Evolutionary conservation across 2,797 vertebrate species (phyloP), one percentile per base, ranked within the genome.

Genomic region (Eulemur rubriventer): DNA sequence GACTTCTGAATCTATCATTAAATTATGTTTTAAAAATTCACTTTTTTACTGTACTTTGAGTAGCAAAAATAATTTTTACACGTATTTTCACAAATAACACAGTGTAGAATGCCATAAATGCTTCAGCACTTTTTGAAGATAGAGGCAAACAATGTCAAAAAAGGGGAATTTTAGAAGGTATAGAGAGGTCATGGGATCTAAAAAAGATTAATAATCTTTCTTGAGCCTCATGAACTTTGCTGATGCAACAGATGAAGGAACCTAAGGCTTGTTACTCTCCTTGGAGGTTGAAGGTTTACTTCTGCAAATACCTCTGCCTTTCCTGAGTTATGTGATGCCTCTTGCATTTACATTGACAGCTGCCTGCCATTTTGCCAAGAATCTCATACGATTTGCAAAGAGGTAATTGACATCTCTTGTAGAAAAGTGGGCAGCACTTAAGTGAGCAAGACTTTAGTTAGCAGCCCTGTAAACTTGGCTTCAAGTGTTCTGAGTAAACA

Each of bases 181-280:
- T 30, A 7, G 33, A 33, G 14, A 59, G 38, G 65, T 93, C 87
- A 78, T 20, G 10, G 24, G 38, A 50, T 24, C 70, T 73, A 35
- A 79, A 98, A 98, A 78, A 96, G 96, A 98, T 98, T 98, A 97
- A 91, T 95, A 97, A 97, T 91, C 81, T 98, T 98, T 98, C 98
- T 95, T 69, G 41, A 96, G 98, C 95, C 96, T 97, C 93, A 97
- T 97, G 46, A 98, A 95, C 97, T 98, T 97, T 96, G 98, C 98
- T 97, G 95, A 97, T 97, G 94, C 91, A 93, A 97, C 96, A 97
- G 95, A 96, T 91, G 61, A 96, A 97, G 97, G 78, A 96, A 98
- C 61, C 1, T 80, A 85, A 69, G 43, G 96, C 78, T 94, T 94
- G 50, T 95, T 98, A 98, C 98, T 82, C 95, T 96, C 48, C 95